Base-by-base conservation (phyloP, 2,113 vertebrate genomes). In the Nasalis larvatus region DNA sequence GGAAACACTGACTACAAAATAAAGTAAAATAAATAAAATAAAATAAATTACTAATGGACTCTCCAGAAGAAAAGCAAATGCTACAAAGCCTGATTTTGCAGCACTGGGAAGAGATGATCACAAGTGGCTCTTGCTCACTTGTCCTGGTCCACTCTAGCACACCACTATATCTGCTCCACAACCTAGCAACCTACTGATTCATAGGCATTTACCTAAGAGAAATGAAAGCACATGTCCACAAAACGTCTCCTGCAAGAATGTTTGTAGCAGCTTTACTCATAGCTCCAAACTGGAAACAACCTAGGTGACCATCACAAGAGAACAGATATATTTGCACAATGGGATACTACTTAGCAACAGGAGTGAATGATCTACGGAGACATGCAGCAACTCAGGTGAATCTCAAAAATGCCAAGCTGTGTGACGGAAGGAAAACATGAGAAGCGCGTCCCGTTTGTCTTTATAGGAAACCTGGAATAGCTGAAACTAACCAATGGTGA, bases 371-470 rank as follows among this genome's bases (percentile, higher is more conserved):
- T 71, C 68, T 40, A 3, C 10, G 1, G 3, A 73, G 35, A 35
- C 52, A 85, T 3, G 27, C 40, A 35, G 40, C 1, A 2, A 9
- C 17, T 1, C 0, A 1, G 58, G n/a, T 47, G 27, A 66, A 83
- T 78, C 54, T 74, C 8, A n/a, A 56, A 96, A 91, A 40, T 1
- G 58, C 14, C 18, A 69, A 8, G 11, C 45, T 58, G 0, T 56
- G 27, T 89, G 52, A 66, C 35, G 82, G 78, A 86, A 71, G 11
- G 45, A 8, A 47, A 49, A 52, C 10, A 0, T 45, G n/a, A 87
- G 63, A 83, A 60, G 32, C 42, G 6, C 6, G 30, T 32, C 52
- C 45, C 21, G 23, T 25, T 10, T 49, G 49, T 45, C 58, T 89
- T 89, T 86, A 30, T 49, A 30, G 17, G 3, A 52, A 8, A 73